Percentiles rank a stretch among this genome's conserved stretches.
phyloP scores from a whole-genome alignment of 1,140 invertebrate species.

The Drosophila willistoni region DNA sequence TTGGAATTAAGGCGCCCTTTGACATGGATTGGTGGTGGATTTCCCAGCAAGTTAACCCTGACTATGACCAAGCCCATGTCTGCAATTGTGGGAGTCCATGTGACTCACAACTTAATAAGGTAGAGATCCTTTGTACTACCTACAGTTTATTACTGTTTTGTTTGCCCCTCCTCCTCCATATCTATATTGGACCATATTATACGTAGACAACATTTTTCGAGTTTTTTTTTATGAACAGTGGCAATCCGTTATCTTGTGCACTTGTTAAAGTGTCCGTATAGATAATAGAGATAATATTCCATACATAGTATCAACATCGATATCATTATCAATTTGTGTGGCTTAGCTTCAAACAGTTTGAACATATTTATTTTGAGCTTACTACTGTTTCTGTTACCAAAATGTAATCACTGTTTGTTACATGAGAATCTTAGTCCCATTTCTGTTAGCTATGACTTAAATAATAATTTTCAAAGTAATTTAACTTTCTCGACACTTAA shows the following conservation, averaged over 20 bases:
- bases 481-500: neutral
- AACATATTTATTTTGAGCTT: neutral
- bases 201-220: constrained; percentile 25
- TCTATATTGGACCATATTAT: constrained; percentile 2
- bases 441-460: neutral
- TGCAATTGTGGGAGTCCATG: neutral
- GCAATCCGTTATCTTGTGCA: neutral
- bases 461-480: neutral
- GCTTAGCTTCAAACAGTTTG: neutral
- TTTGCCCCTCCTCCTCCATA: neutral
- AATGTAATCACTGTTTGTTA: constrained; percentile 5
- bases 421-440: neutral
- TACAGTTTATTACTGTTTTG: neutral
- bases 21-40: constrained; percentile 45
- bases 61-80: neutral
- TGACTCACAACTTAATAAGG: constrained; percentile 5
- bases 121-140: neutral
- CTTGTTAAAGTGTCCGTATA: neutral
- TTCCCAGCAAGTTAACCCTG: constrained; percentile 5
- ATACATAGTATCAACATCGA: neutral
- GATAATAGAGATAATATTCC: constrained; percentile 12
- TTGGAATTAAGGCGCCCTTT: constrained; percentile 15
- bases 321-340: constrained; percentile 6
- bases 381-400: neutral
- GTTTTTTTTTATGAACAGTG: neutral